Base-by-base conservation (phyloP, 2,888 invertebrate species). In the Iselma pallidipennis region DNA sequence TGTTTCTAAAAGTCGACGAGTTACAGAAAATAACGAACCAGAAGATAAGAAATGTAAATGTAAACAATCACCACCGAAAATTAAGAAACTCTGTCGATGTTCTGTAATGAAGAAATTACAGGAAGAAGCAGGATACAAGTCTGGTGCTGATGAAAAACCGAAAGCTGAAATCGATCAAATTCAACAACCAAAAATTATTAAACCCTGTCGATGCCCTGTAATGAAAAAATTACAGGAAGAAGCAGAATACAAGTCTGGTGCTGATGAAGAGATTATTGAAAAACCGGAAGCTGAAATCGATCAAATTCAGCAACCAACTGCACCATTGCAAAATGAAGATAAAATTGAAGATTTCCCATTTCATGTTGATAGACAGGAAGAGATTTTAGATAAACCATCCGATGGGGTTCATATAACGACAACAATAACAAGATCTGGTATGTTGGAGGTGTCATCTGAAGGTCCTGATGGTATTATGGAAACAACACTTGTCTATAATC, bases 401-500 rank as follows among this genome's bases (percentile, higher is more conserved):
- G 65, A 73, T 48, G 78, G 70, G 23, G 65, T 80, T 14, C 74
- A 78, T 48, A 66, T 80, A 4, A 79, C 78, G 1, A 81, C 80
- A 2, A 76, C 77, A 12, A 68, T 79, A 4, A 78, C 79, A n/a
- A 66, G 65, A 33, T 76, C 76, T n/a, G 81, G 81, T 23, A 74
- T 72, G 33, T 61, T 82, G 37, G 80, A 81, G 66, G 75, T 82
- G 2, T 71, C 74, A 3, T 81, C 81, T 0, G 79, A 81, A 72
- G 80, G 80, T 23, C 79, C 80, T 0, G 72, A 68, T n/a, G 81
- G 81, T 48, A 54, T 73, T 4, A 78, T 82, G 59, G 79, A 79
- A 67, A 81, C 81, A 6, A 75, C 74, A 7, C 58, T 82, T 64
- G 73, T 72, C 12, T 74, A 79, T 57, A 76, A 76, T 1, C 71